Base-by-base conservation (phyloP, 2,888 invertebrate species). In the Malthinus flaveolus region DNA sequence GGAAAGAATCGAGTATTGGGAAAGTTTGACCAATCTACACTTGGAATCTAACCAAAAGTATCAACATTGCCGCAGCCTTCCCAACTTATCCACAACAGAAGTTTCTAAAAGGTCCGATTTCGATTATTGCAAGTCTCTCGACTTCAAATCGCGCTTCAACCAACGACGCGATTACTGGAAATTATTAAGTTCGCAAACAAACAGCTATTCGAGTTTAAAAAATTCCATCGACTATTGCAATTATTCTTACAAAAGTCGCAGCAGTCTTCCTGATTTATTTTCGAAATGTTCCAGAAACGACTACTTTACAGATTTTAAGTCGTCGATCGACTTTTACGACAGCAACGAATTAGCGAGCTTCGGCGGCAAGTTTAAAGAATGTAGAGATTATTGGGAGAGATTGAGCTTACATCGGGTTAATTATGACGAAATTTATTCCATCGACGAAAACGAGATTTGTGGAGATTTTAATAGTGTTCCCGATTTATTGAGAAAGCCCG, bases 301-400 rank as follows among this genome's bases (percentile, higher is more conserved):
- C 13, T 10, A 9, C 31, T 34, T 13, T 9, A 13, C 8, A 47
- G 33, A 37, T 37, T 36, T 42, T 33, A 23, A 31, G 13, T 42
- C 39, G 23, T 42, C 39, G 2, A 32, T 39, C 8, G 54, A 55
- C 13, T 39, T 58, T 58, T 15, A 64, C 61, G 7, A 59, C 7
- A n/a, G 37, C 32, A 10, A 53, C 32, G 33, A 51, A 47, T 15
- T 49, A 51, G 35, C 46, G 2, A 12, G 60, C 1, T 64, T 69
- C 36, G 49, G 32, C 39, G 35, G 8, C 2, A 49, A 36, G 48
- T 58, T 59, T 15, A 65, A 62, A 53, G 63, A 66, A 23, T 66
- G 63, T 46, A 66, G 63, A 49, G 61, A 64, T 10, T 73, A 68
- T 60, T 73, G 73, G 73, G 68, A 72, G 35, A 63, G 59, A 11